A percentile compares a stretch with the other conserved stretches of the same genome.
These are phyloP conservation scores for Eretmochelys imbricata DNA, from an alignment of 2,113 vertebrate genomes.

Conservation along the genomic window DNA sequence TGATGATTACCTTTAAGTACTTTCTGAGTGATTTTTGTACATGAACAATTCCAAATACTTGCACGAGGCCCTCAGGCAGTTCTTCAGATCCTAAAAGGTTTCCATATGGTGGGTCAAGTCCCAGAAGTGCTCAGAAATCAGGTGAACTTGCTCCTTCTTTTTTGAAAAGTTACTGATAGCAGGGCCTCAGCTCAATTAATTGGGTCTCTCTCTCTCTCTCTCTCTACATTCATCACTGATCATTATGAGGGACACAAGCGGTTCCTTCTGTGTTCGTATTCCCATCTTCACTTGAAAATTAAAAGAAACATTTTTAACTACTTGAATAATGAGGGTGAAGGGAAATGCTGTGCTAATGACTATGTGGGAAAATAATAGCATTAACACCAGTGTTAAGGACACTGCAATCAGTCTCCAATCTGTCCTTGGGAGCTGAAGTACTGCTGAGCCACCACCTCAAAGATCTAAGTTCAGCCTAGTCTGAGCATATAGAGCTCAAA, in stretches of 20 bases:
- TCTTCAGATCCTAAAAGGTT: slow-evolving; percentile 57
- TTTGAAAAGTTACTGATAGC: slow-evolving; percentile 13
- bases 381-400: background rate
- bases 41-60: slow-evolving; percentile 56
- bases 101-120: slow-evolving; percentile 65
- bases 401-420: background rate
- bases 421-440: background rate
- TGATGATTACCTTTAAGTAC: background rate
- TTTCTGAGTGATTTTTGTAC: slow-evolving; percentile 57
- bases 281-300: slow-evolving; percentile 5
- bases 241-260: background rate
- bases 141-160: slow-evolving; percentile 34
- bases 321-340: background rate
- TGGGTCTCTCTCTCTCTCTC: background rate
- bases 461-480: background rate
- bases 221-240: background rate
- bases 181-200: background rate
- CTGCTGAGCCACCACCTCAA: background rate
- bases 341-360: background rate
- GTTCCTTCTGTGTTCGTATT: slow-evolving; percentile 12
- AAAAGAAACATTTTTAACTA: slow-evolving; percentile 31
- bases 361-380: background rate
- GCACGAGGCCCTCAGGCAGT: slow-evolving; percentile 55
- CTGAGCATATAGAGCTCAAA: background rate
- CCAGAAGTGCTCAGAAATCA: slow-evolving; percentile 45